These are phyloP conservation scores for Andrena minutula DNA, from an alignment of 2,888 invertebrate genomes.

Conservation along the genomic window DNA sequence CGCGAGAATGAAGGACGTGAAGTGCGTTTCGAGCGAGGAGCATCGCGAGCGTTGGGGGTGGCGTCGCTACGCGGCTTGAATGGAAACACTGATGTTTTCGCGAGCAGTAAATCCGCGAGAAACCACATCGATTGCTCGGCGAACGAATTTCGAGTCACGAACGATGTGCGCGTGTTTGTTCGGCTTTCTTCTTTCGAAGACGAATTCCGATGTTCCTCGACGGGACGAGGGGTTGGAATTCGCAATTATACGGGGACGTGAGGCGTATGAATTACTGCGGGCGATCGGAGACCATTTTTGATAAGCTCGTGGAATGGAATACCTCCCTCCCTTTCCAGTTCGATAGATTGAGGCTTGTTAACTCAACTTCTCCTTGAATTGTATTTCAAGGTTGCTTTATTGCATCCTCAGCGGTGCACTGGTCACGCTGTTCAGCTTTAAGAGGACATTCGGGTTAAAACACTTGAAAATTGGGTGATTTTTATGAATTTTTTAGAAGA, in stretches of 20 bases:
- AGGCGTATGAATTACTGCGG: conserved; percentile 13
- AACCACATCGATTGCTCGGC: neutral
- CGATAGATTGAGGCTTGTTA: too few relatives aligned
- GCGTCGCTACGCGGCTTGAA: too few relatives aligned
- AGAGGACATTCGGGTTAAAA: too few relatives aligned
- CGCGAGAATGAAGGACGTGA: neutral
- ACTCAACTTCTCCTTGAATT: too few relatives aligned
- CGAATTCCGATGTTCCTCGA: conserved; percentile 14
- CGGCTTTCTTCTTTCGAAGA: neutral
- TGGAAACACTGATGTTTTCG: neutral
- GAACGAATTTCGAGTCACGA: conserved; percentile 9
- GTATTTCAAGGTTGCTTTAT: too few relatives aligned
- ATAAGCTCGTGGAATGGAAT: neutral
- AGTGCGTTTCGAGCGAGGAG: neutral
- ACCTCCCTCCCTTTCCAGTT: too few relatives aligned
- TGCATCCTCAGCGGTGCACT: too few relatives aligned
- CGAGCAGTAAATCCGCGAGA: conserved; percentile 3
- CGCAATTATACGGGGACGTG: conserved; percentile 25
- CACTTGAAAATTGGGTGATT: too few relatives aligned
- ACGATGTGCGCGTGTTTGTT: neutral
- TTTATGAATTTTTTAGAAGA: too few relatives aligned
- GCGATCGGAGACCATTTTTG: neutral
- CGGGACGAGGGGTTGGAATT: conserved; percentile 14
- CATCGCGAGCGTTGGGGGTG: neutral
- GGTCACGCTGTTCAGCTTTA: too few relatives aligned